Conservation (phyloP, 2,113 vertebrate species). For the Podarcis raffonei region DNA sequence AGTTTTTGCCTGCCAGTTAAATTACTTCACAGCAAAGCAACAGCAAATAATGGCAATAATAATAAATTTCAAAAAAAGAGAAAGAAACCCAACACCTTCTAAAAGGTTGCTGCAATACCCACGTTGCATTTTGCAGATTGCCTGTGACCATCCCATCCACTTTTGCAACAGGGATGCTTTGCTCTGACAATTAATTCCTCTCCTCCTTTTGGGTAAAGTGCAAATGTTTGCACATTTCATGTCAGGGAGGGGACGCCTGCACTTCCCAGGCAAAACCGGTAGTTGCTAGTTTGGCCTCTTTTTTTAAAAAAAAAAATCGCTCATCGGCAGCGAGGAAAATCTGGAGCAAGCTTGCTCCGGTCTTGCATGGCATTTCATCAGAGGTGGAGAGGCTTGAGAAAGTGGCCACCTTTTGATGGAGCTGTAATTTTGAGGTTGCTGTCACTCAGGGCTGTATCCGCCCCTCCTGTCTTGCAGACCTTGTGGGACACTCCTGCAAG, state of each 20-base stretch:
- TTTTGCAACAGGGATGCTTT: slow-evolving; percentile 14
- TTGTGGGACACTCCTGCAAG: not conserved
- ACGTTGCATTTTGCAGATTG: not conserved
- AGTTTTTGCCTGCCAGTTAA: not conserved
- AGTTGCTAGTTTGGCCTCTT: slow-evolving; percentile 18
- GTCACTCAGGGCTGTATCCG: not conserved
- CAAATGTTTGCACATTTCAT: slow-evolving; percentile 43
- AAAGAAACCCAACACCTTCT: not conserved
- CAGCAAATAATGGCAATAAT: too few relatives aligned
- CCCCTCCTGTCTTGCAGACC: not conserved
- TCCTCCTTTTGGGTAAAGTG: slow-evolving; percentile 52
- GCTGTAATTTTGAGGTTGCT: not conserved
- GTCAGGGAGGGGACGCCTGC: slow-evolving; percentile 26
- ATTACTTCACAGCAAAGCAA: not conserved
- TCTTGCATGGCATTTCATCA: not conserved
- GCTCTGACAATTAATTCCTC: slow-evolving; percentile 5
- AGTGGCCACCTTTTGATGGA: not conserved
- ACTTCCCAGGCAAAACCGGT: slow-evolving; percentile 41
- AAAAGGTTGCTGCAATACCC: not conserved
- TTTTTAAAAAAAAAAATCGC: not conserved
- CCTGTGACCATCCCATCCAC: not conserved
- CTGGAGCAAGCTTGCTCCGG: not conserved
- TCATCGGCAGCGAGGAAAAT: not conserved
- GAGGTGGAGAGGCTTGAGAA: not conserved
- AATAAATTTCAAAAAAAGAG: not conserved